These are phyloP conservation scores for Pteropus alecto DNA, from an alignment of 2,113 vertebrate species.

Conservation along the genomic window DNA sequence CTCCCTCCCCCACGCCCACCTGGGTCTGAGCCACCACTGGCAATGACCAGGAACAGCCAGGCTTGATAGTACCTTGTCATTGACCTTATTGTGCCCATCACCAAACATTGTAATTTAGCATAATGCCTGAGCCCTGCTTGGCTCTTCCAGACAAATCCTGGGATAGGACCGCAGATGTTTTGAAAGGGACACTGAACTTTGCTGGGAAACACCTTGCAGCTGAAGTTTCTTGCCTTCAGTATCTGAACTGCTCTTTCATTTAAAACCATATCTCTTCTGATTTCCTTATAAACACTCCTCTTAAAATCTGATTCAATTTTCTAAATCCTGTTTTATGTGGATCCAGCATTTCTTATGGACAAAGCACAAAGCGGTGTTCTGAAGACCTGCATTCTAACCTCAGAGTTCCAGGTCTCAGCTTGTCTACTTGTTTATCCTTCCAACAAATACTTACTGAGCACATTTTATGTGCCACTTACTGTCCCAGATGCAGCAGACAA, in stretches of 20 bases:
- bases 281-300: not conserved
- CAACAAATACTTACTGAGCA: too few species aligned
- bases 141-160: not conserved
- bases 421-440: not conserved
- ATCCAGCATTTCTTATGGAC: not conserved
- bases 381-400: not conserved
- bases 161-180: not conserved
- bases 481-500: not conserved
- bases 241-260: not conserved
- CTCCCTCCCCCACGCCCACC: not conserved
- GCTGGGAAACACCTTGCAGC: not conserved
- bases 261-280: not conserved
- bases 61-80: conserved; percentile 40
- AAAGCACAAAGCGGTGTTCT: not conserved
- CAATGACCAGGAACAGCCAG: not conserved
- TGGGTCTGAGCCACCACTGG: not conserved
- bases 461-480: accelerated
- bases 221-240: not conserved
- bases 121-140: not conserved
- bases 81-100: conserved; percentile 2
- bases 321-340: not conserved
- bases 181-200: not conserved
- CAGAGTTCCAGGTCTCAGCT: not conserved
- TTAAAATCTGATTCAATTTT: not conserved
- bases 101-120: not conserved